Percentiles rank a stretch among this genome's conserved stretches.
phyloP scores from a whole-genome alignment of 2,888 invertebrate genomes.

The Idaea dimidiata region DNA sequence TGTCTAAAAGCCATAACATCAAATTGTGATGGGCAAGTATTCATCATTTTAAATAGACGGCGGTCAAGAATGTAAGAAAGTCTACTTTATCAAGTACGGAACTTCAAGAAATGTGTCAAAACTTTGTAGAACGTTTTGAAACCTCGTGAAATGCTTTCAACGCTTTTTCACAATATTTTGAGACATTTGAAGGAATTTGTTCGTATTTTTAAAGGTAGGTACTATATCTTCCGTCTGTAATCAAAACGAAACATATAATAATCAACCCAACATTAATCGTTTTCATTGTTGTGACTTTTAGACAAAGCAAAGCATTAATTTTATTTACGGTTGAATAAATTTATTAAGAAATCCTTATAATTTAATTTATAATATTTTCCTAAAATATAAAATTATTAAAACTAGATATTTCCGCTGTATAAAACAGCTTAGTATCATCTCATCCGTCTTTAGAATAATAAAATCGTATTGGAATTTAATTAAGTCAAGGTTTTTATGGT shows the following conservation, averaged over 20 bases:
- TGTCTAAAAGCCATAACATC: not conserved
- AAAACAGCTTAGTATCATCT: slow-evolving; percentile 43
- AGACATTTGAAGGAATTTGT: too few relatives aligned
- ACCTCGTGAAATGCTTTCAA: too few relatives aligned
- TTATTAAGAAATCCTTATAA: too few relatives aligned
- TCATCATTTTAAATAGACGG: not conserved
- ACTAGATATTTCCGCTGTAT: slow-evolving; percentile 1
- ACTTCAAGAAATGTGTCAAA: too few relatives aligned
- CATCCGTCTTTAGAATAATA: slow-evolving; percentile 53
- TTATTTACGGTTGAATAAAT: not conserved
- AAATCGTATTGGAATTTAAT: slow-evolving; percentile 15
- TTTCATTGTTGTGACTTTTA: not conserved
- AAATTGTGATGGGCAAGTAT: not conserved
- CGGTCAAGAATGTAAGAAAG: too few relatives aligned
- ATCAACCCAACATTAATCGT: too few relatives aligned
- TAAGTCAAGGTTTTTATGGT: slow-evolving; percentile 11
- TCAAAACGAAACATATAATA: too few relatives aligned
- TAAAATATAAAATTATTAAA: slow-evolving; percentile 3
- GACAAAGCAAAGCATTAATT: not conserved
- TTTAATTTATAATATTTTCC: slow-evolving; percentile 2
- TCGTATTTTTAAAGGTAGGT: too few relatives aligned
- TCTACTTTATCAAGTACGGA: too few relatives aligned
- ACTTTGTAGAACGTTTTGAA: too few relatives aligned
- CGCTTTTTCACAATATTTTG: too few relatives aligned
- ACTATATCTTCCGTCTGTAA: too few relatives aligned